Evolutionary conservation across 2,113 vertebrate genomes (phyloP).

Genomic region (Lycaon pictus): DNA sequence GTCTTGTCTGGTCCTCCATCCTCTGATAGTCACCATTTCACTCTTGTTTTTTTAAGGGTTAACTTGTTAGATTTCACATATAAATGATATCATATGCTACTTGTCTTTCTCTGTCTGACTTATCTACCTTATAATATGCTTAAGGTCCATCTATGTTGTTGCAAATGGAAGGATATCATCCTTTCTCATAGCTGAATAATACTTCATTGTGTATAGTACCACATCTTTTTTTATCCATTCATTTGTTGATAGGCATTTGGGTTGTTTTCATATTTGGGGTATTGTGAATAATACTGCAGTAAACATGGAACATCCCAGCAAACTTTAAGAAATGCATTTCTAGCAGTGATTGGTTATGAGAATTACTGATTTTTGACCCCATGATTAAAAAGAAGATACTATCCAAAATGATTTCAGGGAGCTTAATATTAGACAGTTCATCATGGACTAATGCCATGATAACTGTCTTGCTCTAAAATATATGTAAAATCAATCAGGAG

Average conservation of each 20-base stretch:
- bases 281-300: neutral
- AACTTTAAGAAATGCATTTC: conserved; percentile 83
- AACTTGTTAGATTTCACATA: neutral
- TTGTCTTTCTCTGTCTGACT: neutral
- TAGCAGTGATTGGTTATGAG: conserved; percentile 85
- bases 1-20: neutral
- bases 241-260: neutral
- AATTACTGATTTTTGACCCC: conserved; percentile 85
- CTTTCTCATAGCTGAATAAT: neutral
- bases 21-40: neutral
- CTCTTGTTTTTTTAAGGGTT: neutral
- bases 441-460: conserved; percentile 42
- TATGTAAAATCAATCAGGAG: conserved; percentile 88
- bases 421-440: conserved; percentile 6
- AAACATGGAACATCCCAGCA: conserved; percentile 79
- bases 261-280: neutral
- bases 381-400: conserved; percentile 67
- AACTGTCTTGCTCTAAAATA: conserved; percentile 51
- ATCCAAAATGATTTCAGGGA: conserved; percentile 67
- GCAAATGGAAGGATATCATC: neutral
- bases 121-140: neutral
- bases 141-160: neutral
- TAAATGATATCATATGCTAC: neutral
- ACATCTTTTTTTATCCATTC: neutral
- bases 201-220: neutral